Evolutionary conservation across 37 sponge, comb jelly and placozoan genomes (phyloP).

Genomic region (Eunapius fragilis): DNA sequence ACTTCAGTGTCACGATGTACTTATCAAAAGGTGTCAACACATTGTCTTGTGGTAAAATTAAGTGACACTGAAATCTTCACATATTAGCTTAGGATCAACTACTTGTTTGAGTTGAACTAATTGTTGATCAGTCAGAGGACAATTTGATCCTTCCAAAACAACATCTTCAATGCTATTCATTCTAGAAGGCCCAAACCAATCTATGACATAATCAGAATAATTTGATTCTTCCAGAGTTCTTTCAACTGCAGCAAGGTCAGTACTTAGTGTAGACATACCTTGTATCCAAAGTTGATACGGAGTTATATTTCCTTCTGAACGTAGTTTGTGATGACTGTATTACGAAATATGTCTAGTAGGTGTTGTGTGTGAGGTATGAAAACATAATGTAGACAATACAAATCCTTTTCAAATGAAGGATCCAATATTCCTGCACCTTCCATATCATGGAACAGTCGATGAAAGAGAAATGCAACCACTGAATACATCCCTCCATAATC

Average conservation of each 20-base stretch:
- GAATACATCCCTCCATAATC: slow-evolving; percentile 66
- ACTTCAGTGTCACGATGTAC: too few relatives aligned
- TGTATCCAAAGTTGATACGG: slow-evolving; percentile 26
- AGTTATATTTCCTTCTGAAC: not conserved
- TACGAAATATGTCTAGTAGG: not conserved
- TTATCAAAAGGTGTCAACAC: not conserved
- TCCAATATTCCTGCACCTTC: slow-evolving; percentile 34
- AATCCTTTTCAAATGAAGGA: slow-evolving; percentile 10
- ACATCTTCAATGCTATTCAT: not conserved
- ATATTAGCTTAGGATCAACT: not conserved
- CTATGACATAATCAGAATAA: slow-evolving; percentile 20
- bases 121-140: slow-evolving; percentile 10
- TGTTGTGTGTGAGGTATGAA: slow-evolving; percentile 38
- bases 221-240: not conserved
- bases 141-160: not conserved
- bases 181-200: slow-evolving; percentile 35
- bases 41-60: not conserved
- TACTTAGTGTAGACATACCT: not conserved
- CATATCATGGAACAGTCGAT: slow-evolving; percentile 31
- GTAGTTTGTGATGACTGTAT: slow-evolving; percentile 24
- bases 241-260: not conserved
- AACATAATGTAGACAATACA: slow-evolving; percentile 52
- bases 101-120: slow-evolving; percentile 1
- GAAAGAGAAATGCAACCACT: slow-evolving; percentile 19
- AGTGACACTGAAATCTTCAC: slow-evolving; percentile 10